phyloP scores from a whole-genome alignment of 2,888 invertebrate genomes.

The Margaritifera margaritifera region DNA sequence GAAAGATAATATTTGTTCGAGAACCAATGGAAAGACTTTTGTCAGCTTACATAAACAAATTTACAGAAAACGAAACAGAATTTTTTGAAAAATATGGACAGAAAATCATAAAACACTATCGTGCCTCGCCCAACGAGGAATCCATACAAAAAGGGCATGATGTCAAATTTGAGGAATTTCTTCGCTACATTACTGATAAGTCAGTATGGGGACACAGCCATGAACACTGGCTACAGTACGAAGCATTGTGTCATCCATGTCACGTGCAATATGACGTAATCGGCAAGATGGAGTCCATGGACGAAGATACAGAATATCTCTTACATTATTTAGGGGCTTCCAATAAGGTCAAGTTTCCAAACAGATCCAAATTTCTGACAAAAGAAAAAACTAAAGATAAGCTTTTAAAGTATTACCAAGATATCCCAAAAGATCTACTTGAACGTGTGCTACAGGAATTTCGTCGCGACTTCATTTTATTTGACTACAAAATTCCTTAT shows the following conservation, averaged over 20 bases:
- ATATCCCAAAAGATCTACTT: slow-evolving; percentile 78
- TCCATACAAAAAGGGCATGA: slow-evolving; percentile 79
- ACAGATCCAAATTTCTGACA: slow-evolving; percentile 65
- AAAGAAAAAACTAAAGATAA: slow-evolving; percentile 82
- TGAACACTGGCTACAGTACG: slow-evolving; percentile 92
- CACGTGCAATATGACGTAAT: slow-evolving; percentile 89
- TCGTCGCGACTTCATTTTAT: slow-evolving; percentile 85
- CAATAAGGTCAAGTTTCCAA: slow-evolving; percentile 54
- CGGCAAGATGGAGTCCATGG: slow-evolving; percentile 90
- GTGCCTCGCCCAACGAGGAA: slow-evolving; percentile 81
- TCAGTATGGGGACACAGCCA: slow-evolving; percentile 62
- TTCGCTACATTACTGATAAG: slow-evolving; percentile 81
- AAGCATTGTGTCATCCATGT: slow-evolving; percentile 90
- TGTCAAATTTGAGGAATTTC: slow-evolving; percentile 90
- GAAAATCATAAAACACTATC: slow-evolving; percentile 83
- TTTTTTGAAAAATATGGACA: slow-evolving; percentile 78
- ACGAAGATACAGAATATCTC: slow-evolving; percentile 82
- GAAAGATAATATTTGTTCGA: slow-evolving; percentile 88
- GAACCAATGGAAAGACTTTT: slow-evolving; percentile 92
- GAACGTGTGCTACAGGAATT: slow-evolving; percentile 75
- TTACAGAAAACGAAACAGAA: slow-evolving; percentile 74
- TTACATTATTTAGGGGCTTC: slow-evolving; percentile 48
- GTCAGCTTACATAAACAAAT: slow-evolving; percentile 92
- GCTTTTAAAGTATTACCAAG: slow-evolving; percentile 82
- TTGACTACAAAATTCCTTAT: slow-evolving; percentile 78